Conservation (phyloP, 2,797 vertebrate species). For the Remorina albescens region DNA sequence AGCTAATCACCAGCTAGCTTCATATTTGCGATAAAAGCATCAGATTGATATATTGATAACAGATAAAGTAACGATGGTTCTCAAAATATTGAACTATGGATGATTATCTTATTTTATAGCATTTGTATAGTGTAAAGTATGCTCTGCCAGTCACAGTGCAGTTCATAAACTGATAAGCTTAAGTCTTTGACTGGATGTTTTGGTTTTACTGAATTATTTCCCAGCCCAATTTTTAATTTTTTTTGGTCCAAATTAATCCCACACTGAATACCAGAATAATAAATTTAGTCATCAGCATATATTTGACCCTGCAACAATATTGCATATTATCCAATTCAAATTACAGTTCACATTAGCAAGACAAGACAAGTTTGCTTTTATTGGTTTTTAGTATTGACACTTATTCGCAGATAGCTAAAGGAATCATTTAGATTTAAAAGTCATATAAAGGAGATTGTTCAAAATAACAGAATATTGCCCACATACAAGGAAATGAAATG, state of each 20-base stretch:
- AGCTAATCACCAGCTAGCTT: no score
- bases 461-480: constrained; percentile 9
- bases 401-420: not conserved
- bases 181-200: not conserved
- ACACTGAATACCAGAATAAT: no score
- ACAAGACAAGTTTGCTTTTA: not conserved
- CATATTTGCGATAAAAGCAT: no score
- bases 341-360: not conserved
- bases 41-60: no score
- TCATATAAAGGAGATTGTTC: no score
- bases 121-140: not conserved
- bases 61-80: not conserved
- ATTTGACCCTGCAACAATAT: not conserved
- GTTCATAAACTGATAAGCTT: not conserved
- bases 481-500: not conserved
- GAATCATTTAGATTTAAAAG: no score
- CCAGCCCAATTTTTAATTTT: no score
- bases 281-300: no score
- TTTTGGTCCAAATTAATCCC: no score
- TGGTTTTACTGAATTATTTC: not conserved
- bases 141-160: not conserved
- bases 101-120: not conserved
- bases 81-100: not conserved
- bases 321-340: not conserved
- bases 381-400: not conserved